Base-by-base conservation (phyloP, 2,888 invertebrate species). In the Callyntrura sp. region DNA sequence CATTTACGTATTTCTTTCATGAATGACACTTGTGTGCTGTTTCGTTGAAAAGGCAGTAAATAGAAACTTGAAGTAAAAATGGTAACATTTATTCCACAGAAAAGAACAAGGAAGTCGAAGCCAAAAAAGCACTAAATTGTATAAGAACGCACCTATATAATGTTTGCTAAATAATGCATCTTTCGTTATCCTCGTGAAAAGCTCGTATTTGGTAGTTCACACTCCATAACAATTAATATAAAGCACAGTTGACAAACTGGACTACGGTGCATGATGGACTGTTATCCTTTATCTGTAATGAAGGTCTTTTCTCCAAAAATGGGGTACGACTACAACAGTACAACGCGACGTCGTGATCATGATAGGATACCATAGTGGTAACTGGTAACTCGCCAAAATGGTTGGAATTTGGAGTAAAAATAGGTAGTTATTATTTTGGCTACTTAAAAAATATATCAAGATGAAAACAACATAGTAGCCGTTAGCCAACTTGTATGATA, bases 81-180 rank as follows among this genome's bases (percentile, higher is more conserved):
- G 48, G 12, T 12, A 9, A 35, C 6, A 35, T 6, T 6, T 35
- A 35, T 35, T 55, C 79, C 28, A 25, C 35, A 35, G 35, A 23
- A 60, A 23, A 60, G 0, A 25, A 62, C 73, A 84, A 84, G 84
- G 84, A 73, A 84, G 84, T 35, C 51, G 11, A 51, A 6, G 51
- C 5, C 14, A 82, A 84, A 73, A 68, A 84, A 73, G 60, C 20
- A 84, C 73, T n/a, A 0, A 70, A 20, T 43, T 70, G 84, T 73
- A 73, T 73, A 70, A 84, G n/a, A n/a, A n/a, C n/a, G n/a, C n/a
- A n/a, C n/a, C n/a, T n/a, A n/a, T n/a, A n/a, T n/a, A 84, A 73
- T 73, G 35, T 84, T 84, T 73, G 57, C 73, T 35, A 4, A 35
- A 84, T 73, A 43, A 73, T 84, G 73, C n/a, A n/a, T n/a, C n/a